Evolutionary conservation across 2,113 vertebrate species (phyloP).

Genomic region (Tragulus kanchil): DNA sequence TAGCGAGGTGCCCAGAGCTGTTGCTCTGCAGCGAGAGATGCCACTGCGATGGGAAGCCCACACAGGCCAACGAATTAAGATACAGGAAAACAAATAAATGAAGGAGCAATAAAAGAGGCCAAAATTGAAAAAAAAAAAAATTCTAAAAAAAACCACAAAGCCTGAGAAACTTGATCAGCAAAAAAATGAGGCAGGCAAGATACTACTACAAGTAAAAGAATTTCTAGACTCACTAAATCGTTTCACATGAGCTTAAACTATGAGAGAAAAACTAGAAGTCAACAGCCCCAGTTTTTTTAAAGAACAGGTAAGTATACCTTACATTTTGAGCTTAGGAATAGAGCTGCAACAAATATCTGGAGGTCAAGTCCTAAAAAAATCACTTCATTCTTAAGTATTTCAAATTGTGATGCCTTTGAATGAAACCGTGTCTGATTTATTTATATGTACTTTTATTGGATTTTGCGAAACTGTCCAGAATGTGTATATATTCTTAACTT

Average conservation of each 20-base stretch:
- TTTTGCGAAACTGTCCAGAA: conserved; percentile 67
- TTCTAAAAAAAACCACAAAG: too few relatives aligned
- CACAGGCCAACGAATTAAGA: too few relatives aligned
- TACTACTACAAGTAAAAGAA: conserved; percentile 24
- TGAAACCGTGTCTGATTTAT: conserved; percentile 67
- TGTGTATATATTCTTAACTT: conserved; percentile 75
- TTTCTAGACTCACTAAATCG: conserved; percentile 30
- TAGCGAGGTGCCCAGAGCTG: too few relatives aligned
- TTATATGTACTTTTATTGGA: conserved; percentile 73
- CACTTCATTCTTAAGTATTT: conserved; percentile 85
- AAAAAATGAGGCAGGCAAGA: conserved; percentile 42
- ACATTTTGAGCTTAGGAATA: conserved; percentile 45
- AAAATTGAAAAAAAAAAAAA: too few relatives aligned
- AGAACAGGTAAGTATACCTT: conserved; percentile 8
- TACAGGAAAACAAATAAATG: too few relatives aligned
- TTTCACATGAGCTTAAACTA: conserved; percentile 61
- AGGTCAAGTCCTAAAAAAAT: conserved; percentile 68
- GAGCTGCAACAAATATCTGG: conserved; percentile 42
- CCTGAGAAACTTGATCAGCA: conserved; percentile 29
- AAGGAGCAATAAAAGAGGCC: too few relatives aligned
- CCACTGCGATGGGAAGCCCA: too few relatives aligned
- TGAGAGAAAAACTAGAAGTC: conserved; percentile 47
- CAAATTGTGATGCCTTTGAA: conserved; percentile 74
- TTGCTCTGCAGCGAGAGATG: too few relatives aligned
- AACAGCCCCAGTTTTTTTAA: background rate